Base-by-base conservation (phyloP, 2,113 vertebrate genomes). In the Labrus mixtus region DNA sequence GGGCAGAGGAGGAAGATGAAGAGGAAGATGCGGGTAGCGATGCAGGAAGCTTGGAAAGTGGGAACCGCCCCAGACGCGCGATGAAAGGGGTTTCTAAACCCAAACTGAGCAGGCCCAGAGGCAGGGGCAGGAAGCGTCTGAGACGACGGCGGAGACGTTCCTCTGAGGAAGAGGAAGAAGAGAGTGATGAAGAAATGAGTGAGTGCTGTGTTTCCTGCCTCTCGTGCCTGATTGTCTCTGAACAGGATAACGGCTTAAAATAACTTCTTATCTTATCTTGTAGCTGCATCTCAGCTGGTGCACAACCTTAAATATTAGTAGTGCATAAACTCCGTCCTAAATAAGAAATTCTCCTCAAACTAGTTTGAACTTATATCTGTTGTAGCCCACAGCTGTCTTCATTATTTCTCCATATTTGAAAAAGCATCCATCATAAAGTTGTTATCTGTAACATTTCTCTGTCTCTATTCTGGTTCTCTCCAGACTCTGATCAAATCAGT, bases 1-100 rank as follows among this genome's bases (percentile, higher is more conserved):
- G 96, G n/a, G 95, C 95, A 2, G 97, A 96, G 0, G 96, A 98
- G 29, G 96, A 97, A 0, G 96, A 96, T 0, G 96, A 95, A 90
- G 70, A 97, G 74, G 55, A 97, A 95, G 4, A 95, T 48, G 53
- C 92, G 0, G 96, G 95, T 82, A 98, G 96, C 0, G 96, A 97
- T 3, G 91, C 90, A 0, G 96, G 95, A 41, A 96, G 96, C 87
- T 88, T 90, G 0, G 95, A 95, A 15, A 94, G 95, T 63, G 93
- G 92, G 0, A 76, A 90, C n/a, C 94, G 94, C 2, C 91, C 94
- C 92, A 93, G 41, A 84, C 73, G 86, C 13, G 36, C 66, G 51
- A 10, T 8, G 8, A 90, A 29, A 51, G 76, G 55, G 8, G 37
- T n/a, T 0, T 53, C 79, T 7, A 90, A 89, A 68, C 70, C 68